phyloP scores from a whole-genome alignment of 1,140 invertebrate genomes.

The honey bee (Apis mellifera) region DNA sequence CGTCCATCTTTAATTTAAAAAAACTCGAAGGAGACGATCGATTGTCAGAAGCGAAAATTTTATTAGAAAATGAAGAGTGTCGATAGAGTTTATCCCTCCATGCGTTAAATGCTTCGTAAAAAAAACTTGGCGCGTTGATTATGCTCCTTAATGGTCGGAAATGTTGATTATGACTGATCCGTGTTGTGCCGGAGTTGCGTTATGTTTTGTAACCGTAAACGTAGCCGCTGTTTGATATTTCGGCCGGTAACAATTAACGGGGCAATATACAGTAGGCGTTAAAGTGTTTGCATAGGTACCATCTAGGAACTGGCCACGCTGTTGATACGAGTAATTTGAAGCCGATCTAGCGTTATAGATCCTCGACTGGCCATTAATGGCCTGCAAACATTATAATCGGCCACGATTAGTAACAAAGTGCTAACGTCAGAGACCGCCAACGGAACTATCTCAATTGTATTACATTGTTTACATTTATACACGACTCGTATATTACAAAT shows the following conservation, averaged over 20 bases:
- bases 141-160: background rate
- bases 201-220: conserved; percentile 1
- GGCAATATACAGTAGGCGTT: background rate
- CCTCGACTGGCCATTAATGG: background rate
- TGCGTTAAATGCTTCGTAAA: too few species aligned
- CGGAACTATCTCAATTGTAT: too few species aligned
- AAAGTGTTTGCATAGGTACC: conserved; percentile 22
- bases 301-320: background rate
- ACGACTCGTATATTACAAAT: too few species aligned
- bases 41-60: too few species aligned
- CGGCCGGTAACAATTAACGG: background rate
- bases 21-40: too few species aligned
- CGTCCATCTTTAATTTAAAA: too few species aligned
- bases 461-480: too few species aligned
- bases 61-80: too few species aligned
- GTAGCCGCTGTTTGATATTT: conserved; percentile 13
- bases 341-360: conserved; percentile 1
- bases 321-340: conserved; percentile 21
- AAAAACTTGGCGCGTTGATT: too few species aligned
- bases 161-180: background rate
- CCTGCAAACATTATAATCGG: conserved; percentile 7
- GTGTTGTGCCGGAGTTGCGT: background rate
- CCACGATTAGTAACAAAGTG: conserved; percentile 6
- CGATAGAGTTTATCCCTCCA: too few species aligned
- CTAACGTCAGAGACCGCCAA: background rate